phyloP scores from a whole-genome alignment of 37 sponge, comb jelly and placozoan species.

The Lycopodina hypogea region DNA sequence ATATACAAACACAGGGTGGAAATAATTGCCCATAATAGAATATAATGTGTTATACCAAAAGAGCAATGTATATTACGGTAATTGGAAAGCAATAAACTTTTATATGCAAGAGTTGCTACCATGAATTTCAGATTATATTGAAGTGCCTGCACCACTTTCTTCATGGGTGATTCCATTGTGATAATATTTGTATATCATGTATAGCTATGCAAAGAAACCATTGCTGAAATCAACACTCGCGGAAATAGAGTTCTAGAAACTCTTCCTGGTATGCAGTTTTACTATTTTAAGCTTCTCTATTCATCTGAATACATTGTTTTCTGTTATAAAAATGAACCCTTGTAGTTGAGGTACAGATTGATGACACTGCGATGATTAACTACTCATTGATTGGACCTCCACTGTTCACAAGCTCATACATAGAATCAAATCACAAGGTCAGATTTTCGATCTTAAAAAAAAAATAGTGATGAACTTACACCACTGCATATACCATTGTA shows the following conservation, averaged over 20 bases:
- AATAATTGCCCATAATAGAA: too few species aligned
- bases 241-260: slow-evolving; percentile 85
- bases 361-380: slow-evolving; percentile 59
- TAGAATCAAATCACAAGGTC: slow-evolving; percentile 83
- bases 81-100: too few species aligned
- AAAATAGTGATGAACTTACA: too few species aligned
- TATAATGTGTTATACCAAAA: too few species aligned
- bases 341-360: slow-evolving; percentile 54
- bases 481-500: too few species aligned
- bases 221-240: slow-evolving; percentile 68
- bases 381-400: slow-evolving; percentile 63
- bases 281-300: neutral
- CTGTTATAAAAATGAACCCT: neutral
- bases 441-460: neutral
- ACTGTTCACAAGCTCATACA: slow-evolving; percentile 47
- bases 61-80: too few species aligned
- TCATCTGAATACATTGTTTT: neutral
- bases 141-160: too few species aligned
- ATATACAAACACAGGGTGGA: too few species aligned
- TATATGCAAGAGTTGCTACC: too few species aligned
- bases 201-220: slow-evolving; percentile 49
- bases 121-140: too few species aligned
- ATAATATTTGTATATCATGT: too few species aligned
- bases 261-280: slow-evolving; percentile 61
- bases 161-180: too few species aligned